Conservation (phyloP, 2,888 invertebrate species). For the Gastrophysa polygoni region DNA sequence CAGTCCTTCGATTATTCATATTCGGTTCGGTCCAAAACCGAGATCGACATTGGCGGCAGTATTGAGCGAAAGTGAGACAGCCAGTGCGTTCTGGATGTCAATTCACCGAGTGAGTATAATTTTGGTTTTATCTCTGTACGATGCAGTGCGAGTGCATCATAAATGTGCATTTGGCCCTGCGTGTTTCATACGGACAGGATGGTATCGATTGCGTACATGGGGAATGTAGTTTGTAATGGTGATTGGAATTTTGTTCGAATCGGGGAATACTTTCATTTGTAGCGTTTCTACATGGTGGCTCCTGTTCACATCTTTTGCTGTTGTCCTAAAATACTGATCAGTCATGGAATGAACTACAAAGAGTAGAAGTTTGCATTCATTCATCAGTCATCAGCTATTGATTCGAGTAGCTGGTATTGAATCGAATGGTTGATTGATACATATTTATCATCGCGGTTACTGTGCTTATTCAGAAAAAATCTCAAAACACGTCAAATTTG, state of each 20-base stretch:
- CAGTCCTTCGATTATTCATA: neutral
- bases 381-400: too few species aligned
- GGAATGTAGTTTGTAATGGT: slow-evolving; percentile 39
- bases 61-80: neutral
- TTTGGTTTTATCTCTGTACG: slow-evolving; percentile 39
- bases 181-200: slow-evolving; percentile 41
- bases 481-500: too few species aligned
- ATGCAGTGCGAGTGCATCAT: slow-evolving; percentile 40
- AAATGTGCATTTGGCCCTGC: slow-evolving; percentile 41
- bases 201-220: slow-evolving; percentile 44
- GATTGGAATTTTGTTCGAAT: slow-evolving; percentile 36
- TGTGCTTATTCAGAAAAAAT: too few species aligned
- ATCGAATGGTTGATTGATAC: too few species aligned
- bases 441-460: too few species aligned
- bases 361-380: too few species aligned
- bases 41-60: slow-evolving; percentile 13
- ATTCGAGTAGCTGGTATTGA: too few species aligned
- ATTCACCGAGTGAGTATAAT: slow-evolving; percentile 22
- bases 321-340: too few species aligned
- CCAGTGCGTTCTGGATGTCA: slow-evolving; percentile 17
- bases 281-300: slow-evolving; percentile 23
- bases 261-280: slow-evolving; percentile 32
- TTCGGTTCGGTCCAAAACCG: slow-evolving; percentile 8
- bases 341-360: too few species aligned
- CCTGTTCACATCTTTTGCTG: too few species aligned